phyloP scores from a whole-genome alignment of 2,888 invertebrate genomes.

The Aphrophora alni region DNA sequence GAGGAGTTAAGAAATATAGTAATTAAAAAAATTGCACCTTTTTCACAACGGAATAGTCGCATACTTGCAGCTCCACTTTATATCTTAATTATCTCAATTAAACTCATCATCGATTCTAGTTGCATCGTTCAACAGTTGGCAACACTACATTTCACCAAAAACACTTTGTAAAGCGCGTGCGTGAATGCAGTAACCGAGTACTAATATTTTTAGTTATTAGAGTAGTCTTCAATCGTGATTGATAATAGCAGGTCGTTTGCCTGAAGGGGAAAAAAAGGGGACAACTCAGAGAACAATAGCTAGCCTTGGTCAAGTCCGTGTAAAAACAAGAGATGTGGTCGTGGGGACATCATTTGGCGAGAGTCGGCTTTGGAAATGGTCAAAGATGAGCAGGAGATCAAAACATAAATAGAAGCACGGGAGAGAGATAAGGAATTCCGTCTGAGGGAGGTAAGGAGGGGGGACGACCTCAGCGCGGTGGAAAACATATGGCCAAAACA shows the following conservation, averaged over 20 bases:
- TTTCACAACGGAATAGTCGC: neutral
- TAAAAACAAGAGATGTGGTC: neutral
- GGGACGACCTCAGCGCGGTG: neutral
- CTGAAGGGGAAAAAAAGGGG: neutral
- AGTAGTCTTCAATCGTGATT: neutral
- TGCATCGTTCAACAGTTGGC: neutral
- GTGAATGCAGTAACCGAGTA: neutral
- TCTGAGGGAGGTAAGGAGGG: neutral
- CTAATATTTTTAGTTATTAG: neutral
- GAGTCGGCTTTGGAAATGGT: neutral
- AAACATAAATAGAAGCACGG: neutral
- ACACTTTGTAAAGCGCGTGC: neutral
- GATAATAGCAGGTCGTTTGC: neutral
- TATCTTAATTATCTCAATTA: neutral
- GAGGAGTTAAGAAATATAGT: too few relatives aligned
- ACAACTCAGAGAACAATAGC: neutral
- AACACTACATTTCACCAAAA: neutral
- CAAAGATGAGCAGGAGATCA: neutral
- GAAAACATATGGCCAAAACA: neutral
- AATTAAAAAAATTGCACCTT: too few relatives aligned
- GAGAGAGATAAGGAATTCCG: neutral
- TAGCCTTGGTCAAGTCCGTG: neutral
- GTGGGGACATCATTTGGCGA: constrained; percentile 9
- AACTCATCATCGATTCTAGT: neutral
- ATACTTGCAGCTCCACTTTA: neutral